Evolutionary conservation across 2,113 vertebrate genomes (phyloP).

Genomic region (Malurus cyaneus): DNA sequence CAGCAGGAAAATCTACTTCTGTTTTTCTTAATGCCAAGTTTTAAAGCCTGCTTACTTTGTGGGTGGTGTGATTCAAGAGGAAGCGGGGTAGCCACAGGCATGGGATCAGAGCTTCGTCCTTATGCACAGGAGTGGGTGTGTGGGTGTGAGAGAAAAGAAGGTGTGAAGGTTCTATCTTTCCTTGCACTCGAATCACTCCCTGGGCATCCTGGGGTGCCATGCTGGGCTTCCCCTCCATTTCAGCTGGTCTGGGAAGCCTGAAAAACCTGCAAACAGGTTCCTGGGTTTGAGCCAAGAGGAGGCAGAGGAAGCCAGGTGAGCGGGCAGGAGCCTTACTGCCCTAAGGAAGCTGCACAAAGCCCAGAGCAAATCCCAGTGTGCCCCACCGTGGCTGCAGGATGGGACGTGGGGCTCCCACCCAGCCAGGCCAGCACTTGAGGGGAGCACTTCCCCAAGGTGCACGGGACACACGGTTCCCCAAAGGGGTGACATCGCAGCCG

Average conservation of each 20-base stretch:
- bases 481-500: accelerated
- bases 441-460: not conserved
- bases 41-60: conserved; percentile 48
- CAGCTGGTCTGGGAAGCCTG: not conserved
- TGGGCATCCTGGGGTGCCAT: accelerated
- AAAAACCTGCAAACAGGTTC: not conserved
- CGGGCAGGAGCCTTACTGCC: not conserved
- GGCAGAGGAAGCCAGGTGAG: not conserved
- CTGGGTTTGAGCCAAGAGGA: not conserved
- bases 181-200: not conserved
- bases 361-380: not conserved
- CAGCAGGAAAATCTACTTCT: conserved; percentile 51
- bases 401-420: accelerated
- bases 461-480: not conserved
- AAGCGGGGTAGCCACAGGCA: conserved; percentile 51
- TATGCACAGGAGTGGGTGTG: not conserved
- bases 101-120: conserved; percentile 35
- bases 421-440: not conserved
- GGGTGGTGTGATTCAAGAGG: conserved; percentile 53
- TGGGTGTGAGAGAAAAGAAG: conserved; percentile 51
- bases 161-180: not conserved
- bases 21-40: conserved; percentile 57
- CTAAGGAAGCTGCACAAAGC: not conserved
- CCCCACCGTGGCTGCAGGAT: not conserved
- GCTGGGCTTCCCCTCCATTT: not conserved